Base-by-base conservation (phyloP, 2,113 vertebrate genomes). In the Glaucidium brasilianum region DNA sequence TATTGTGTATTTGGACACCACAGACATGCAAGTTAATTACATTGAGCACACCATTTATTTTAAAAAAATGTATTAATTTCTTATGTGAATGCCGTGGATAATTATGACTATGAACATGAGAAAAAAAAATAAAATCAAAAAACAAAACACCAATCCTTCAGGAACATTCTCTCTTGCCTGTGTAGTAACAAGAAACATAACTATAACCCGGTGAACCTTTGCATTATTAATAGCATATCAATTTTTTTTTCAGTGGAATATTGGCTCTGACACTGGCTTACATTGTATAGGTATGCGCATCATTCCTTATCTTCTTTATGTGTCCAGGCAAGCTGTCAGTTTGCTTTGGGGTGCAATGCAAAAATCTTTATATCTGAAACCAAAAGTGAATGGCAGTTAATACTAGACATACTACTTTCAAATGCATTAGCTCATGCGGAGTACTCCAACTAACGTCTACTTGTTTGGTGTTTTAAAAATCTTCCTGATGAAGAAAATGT, bases 1-100 rank as follows among this genome's bases (percentile, higher is more conserved):
- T 89, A 19, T 97, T 91, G 86, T 94, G 17, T 84, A 32, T 80
- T 92, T 88, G 72, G 63, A 85, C 64, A 94, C 68, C 60, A 87
- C 59, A 86, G 64, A 47, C 1, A 2, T 75, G 41, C 22, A 89
- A 55, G 35, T 86, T 95, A 89, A 95, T 96, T 96, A 84, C 10
- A 59, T 7, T 13, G n/a, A 96, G 20, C 25, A 68, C 72, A 66
- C 10, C 2, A 62, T 79, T 83, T 88, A 47, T 80, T 93, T 93
- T 15, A 0, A 75, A 82, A 71, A 76, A 29, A 32, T 10, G 8
- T 50, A 55, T 35, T 7, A 63, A 74, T 91, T 78, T 81, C 7
- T 20, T 71, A 23, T 30, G n/a, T 63, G 50, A 63, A 67, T 43
- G 18, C 26, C 47, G 11, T 81, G 47, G 17, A 6, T 74, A 87